Evolutionary conservation across 2,797 vertebrate species (phyloP).

Genomic region (Pipistrellus pipistrellus): DNA sequence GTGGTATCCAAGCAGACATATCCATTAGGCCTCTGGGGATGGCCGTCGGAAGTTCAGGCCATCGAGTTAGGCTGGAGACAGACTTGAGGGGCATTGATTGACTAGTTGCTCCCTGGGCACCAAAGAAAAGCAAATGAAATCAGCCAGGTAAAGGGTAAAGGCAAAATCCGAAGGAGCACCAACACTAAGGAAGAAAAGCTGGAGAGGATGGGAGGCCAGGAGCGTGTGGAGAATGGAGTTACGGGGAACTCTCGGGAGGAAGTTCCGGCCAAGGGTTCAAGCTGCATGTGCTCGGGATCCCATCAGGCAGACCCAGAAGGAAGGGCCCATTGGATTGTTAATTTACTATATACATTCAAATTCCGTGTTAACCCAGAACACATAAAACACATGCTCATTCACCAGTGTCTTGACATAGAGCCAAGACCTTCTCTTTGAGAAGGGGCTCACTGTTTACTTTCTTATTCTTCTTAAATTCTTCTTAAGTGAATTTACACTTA

Average conservation of each 20-base stretch:
- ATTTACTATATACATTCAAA: background rate
- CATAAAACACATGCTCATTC: background rate
- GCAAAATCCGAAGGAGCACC: background rate
- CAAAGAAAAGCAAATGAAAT: background rate
- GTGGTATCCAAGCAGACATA: background rate
- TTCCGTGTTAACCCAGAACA: background rate
- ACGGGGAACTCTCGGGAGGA: background rate
- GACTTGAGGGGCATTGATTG: background rate
- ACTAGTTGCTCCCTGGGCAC: background rate
- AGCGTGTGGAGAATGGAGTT: background rate
- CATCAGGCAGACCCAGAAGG: background rate
- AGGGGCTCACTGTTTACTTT: background rate
- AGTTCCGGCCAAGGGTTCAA: background rate
- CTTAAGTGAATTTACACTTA: background rate
- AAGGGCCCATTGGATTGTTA: background rate
- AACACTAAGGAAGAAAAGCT: background rate
- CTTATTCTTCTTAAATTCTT: background rate
- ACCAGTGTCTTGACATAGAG: background rate
- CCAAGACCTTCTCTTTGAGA: background rate
- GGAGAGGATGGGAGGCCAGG: background rate
- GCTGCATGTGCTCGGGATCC: too few relatives aligned
- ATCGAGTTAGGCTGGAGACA: background rate
- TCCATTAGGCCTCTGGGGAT: background rate
- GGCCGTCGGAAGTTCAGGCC: background rate
- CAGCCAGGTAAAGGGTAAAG: background rate